phyloP scores from a whole-genome alignment of 2,113 vertebrate genomes.

The Struthidea cinerea region DNA sequence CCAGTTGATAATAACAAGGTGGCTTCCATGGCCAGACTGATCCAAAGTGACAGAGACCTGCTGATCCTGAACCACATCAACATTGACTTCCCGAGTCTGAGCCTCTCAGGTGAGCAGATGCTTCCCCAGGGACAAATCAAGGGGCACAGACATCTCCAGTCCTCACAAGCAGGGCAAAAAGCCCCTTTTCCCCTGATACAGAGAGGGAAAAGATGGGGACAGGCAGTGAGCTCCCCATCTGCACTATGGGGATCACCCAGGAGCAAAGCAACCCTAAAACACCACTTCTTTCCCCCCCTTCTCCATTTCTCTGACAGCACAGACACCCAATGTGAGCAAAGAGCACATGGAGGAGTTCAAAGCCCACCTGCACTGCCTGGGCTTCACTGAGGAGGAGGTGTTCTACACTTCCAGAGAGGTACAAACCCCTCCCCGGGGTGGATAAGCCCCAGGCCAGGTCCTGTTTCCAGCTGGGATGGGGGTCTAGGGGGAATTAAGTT shows the following conservation, averaged over 20 bases:
- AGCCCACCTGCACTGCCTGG: not conserved
- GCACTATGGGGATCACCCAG: not conserved
- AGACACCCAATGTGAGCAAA: not conserved
- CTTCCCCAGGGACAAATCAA: not conserved
- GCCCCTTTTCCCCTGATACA: fast-evolving
- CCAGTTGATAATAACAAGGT: not conserved
- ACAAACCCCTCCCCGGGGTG: not conserved
- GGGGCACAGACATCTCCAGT: fast-evolving
- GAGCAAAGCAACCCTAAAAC: not conserved
- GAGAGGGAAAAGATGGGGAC: not conserved
- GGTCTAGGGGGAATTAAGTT: fast-evolving
- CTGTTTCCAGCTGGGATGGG: not conserved
- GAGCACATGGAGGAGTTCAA: slow-evolving; percentile 29
- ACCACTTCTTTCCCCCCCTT: fast-evolving
- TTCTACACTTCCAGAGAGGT: not conserved
- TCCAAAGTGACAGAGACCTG: not conserved
- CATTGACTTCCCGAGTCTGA: fast-evolving
- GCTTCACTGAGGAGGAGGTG: not conserved
- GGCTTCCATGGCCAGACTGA: fast-evolving
- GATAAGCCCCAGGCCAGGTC: not conserved
- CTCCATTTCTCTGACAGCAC: not conserved
- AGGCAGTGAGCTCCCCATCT: not conserved
- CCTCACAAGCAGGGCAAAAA: not conserved
- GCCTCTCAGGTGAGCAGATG: not conserved
- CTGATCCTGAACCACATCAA: not conserved